phyloP scores from a whole-genome alignment of 2,888 invertebrate genomes.

The Auanema sp. region DNA sequence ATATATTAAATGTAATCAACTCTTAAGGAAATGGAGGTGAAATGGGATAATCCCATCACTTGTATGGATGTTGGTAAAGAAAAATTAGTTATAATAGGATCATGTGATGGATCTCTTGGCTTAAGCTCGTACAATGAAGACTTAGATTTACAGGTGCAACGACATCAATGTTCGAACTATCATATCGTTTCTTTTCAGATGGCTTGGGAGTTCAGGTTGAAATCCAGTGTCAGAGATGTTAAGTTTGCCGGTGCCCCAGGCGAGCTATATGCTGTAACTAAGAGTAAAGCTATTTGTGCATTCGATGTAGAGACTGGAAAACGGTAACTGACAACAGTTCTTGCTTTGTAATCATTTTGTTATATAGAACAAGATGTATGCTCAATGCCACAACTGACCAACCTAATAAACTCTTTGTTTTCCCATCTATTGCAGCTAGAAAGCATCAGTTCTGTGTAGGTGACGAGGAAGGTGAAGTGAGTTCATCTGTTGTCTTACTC shows the following conservation, averaged over 20 bases:
- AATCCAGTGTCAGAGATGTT: slow-evolving; percentile 28
- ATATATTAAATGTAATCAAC: background rate
- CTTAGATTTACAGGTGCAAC: background rate
- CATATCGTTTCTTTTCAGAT: slow-evolving; percentile 13
- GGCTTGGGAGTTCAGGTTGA: slow-evolving; percentile 36
- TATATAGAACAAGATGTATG: slow-evolving; percentile 28
- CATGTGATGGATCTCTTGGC: slow-evolving; percentile 31
- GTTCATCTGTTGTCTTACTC: background rate
- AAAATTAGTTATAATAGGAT: slow-evolving; percentile 25
- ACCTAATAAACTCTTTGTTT: slow-evolving; percentile 37
- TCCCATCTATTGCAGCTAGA: slow-evolving; percentile 40
- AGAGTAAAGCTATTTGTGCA: slow-evolving; percentile 44
- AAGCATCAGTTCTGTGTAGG: slow-evolving; percentile 48
- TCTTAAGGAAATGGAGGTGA: slow-evolving; percentile 14
- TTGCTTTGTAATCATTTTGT: slow-evolving; percentile 6
- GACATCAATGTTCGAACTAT: background rate
- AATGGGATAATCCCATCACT: slow-evolving; percentile 23
- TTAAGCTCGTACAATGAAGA: slow-evolving; percentile 5
- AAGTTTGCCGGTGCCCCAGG: slow-evolving; percentile 21
- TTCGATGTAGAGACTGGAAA: slow-evolving; percentile 51
- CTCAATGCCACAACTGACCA: slow-evolving; percentile 28
- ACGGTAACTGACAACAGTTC: slow-evolving; percentile 22
- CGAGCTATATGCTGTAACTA: slow-evolving; percentile 32
- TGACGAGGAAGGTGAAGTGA: slow-evolving; percentile 49
- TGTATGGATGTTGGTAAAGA: slow-evolving; percentile 24